phyloP scores from a whole-genome alignment of 2,797 vertebrate genomes.

The Diplodus sargus region DNA sequence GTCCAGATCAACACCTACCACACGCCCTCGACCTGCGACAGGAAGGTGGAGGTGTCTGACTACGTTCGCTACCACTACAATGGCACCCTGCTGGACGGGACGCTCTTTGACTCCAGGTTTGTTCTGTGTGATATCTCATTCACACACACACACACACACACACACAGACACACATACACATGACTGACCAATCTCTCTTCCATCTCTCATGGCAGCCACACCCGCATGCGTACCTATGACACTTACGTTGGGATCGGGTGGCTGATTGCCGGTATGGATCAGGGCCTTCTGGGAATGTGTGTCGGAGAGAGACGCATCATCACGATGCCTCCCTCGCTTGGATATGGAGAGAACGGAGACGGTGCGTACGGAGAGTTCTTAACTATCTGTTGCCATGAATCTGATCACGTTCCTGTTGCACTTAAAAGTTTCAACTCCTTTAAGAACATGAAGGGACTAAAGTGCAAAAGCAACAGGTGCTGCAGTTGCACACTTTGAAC shows the following conservation, averaged over 20 bases:
- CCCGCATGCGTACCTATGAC: constrained; percentile 95
- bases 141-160: neutral
- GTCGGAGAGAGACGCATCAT: constrained; percentile 94
- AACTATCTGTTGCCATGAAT: neutral
- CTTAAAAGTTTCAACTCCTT: neutral
- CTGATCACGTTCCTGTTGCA: neutral
- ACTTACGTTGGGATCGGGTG: constrained; percentile 99
- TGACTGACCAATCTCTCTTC: neutral
- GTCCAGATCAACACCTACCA: constrained; percentile 91
- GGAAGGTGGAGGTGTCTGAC: constrained; percentile 95
- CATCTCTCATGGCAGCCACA: constrained; percentile 86
- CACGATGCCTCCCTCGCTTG: constrained; percentile 94
- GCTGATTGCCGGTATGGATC: constrained; percentile 98
- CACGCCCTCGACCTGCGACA: constrained; percentile 87
- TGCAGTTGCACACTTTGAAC: constrained; percentile 15
- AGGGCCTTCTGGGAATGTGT: constrained; percentile 97
- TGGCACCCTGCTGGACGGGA: constrained; percentile 95
- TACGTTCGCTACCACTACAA: constrained; percentile 98
- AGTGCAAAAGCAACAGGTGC: constrained; percentile 3
- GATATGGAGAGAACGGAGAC: constrained; percentile 96
- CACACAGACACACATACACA: neutral
- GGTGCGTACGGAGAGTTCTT: constrained; percentile 80
- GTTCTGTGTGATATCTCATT: neutral
- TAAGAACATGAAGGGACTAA: neutral
- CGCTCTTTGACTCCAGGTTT: constrained; percentile 92